phyloP scores from a whole-genome alignment of 2,113 vertebrate genomes.

The Hipposideros armiger region DNA sequence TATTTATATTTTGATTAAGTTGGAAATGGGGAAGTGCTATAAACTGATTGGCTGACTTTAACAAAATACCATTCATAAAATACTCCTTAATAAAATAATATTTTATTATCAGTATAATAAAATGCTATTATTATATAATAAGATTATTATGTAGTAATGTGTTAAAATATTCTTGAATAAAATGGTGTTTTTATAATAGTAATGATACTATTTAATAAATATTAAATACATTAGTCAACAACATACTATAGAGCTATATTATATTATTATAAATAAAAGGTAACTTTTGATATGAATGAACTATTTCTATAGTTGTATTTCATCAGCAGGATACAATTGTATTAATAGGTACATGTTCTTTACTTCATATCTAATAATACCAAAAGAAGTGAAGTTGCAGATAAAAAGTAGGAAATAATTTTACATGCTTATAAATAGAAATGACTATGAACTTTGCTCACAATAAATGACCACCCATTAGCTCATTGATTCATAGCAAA shows the following conservation, averaged over 20 bases:
- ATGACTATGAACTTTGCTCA: background rate
- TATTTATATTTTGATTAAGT: background rate
- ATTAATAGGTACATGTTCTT: background rate
- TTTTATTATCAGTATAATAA: background rate
- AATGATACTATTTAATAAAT: background rate
- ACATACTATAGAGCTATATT: background rate
- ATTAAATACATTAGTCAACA: background rate
- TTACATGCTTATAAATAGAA: background rate
- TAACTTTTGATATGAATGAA: background rate
- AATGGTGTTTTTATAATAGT: background rate
- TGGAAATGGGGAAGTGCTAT: background rate
- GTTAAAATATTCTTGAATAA: background rate
- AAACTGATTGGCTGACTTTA: background rate
- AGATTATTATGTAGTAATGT: background rate
- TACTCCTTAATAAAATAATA: background rate
- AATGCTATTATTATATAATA: background rate
- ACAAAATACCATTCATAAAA: background rate
- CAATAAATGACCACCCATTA: background rate
- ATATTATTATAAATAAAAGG: background rate
- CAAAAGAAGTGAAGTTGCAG: background rate
- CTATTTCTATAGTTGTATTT: background rate
- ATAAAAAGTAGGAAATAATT: background rate
- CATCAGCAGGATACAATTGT: background rate
- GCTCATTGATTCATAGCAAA: background rate
- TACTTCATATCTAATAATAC: background rate